Base-by-base conservation (phyloP, 1,140 invertebrate species). In the Pseudomyrmex gracilis region DNA sequence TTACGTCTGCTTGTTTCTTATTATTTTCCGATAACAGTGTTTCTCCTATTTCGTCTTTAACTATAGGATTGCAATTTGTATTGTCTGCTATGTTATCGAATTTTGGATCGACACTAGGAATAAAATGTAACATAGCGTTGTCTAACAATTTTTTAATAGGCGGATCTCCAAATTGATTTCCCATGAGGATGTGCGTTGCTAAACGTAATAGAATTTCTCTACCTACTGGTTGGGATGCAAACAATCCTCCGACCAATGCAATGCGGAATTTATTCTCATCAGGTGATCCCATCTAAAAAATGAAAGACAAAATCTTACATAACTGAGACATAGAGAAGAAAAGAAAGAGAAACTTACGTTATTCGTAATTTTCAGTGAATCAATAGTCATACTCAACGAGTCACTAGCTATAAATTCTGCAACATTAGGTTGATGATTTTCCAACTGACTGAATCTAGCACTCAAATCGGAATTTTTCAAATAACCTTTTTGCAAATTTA, bases 191-290 rank as follows among this genome's bases (percentile, higher is more conserved):
- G 94, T 99, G 98, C 0, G 97, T 95, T 0, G 97, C 96, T 63
- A 99, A 95, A 92, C 98, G 96, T 0, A 98, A 90, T 0, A 97
- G 92, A 47, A 99, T 95, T 93, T 99, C 98, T 80, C 97, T 95
- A 0, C 98, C 98, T 15, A 97, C 93, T 1, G 98, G 97, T 89
- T 98, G 97, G 9, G 97, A 96, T 7, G 96, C 97, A 91, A 97
- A 98, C 45, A 99, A 90, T 34, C 97, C 98, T 49, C 98, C 98
- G 13, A 99, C 94, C 22, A 99, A 92, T 5, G 96, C 96, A 17
- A 99, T 95, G 87, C 98, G 97, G 87, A 97, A 96, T 94, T 98
- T 98, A 2, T 94, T 95, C 92, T 98, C 97, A 85, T 97, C 97
- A 2, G 97, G 96, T 1, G 95, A 94, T 1, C 96, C 96, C 83